Evolutionary conservation across 2,797 vertebrate genomes (phyloP).

Genomic region (Podarcis lilfordi): DNA sequence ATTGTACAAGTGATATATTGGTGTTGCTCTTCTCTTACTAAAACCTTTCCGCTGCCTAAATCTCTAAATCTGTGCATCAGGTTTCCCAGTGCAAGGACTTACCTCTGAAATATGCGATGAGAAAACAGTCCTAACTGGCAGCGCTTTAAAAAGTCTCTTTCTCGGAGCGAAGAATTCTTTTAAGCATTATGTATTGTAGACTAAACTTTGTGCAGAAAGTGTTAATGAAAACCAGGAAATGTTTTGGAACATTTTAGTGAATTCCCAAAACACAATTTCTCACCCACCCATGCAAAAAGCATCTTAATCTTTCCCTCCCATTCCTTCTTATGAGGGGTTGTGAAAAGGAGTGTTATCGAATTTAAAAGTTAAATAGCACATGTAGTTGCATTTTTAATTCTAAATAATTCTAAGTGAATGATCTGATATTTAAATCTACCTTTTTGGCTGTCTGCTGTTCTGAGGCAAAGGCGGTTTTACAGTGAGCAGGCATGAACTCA

Average conservation of each 20-base stretch:
- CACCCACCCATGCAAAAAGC: not conserved
- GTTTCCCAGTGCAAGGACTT: not conserved
- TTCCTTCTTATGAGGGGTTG: not conserved
- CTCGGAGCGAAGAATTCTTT: not conserved
- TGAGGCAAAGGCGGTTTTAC: not conserved
- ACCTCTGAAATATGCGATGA: not conserved
- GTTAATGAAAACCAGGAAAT: constrained; percentile 20
- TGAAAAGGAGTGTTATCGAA: not conserved
- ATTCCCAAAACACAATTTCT: constrained; percentile 22
- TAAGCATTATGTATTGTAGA: not conserved
- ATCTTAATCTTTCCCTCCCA: not conserved
- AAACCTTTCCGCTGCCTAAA: not conserved
- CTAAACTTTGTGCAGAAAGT: not conserved
- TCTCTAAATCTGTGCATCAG: not conserved
- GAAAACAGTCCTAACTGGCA: not conserved
- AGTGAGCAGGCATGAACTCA: not conserved
- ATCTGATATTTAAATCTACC: not conserved
- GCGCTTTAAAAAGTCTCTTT: not conserved
- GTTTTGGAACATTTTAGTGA: constrained; percentile 20
- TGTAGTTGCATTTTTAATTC: not conserved
- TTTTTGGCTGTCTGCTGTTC: not conserved
- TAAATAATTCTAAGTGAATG: not conserved
- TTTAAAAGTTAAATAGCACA: not conserved
- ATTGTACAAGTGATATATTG: too few relatives aligned
- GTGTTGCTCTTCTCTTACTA: not conserved